Base-by-base conservation (phyloP, 2,888 invertebrate genomes). In the Sipunculus nudus region DNA sequence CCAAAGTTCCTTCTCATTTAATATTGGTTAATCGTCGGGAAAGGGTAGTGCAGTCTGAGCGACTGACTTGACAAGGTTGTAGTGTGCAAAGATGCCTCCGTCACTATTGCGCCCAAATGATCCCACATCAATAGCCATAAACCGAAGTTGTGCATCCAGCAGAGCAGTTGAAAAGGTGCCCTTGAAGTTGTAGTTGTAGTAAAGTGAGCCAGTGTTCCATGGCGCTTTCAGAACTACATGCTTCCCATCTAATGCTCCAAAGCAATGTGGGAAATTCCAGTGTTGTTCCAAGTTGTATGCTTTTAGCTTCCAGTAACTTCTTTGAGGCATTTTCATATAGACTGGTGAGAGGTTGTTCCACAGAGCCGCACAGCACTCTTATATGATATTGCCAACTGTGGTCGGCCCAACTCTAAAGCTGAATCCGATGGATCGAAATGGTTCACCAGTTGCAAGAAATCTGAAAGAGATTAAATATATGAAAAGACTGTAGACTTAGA, bases 171-270 rank as follows among this genome's bases (percentile, higher is more conserved):
- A n/a, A n/a, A n/a, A n/a, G n/a, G n/a, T n/a, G n/a, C n/a, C n/a
- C n/a, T n/a, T 45, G 10, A 53, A 5, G 3, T 13, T 45, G 23
- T 52, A 57, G 32, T 40, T 52, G 16, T 29, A 43, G 21, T 26
- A 53, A 8, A n/a, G 8, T 2, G 28, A 45, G 5, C 53, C 53
- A 13, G 28, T 13, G 4, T 21, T 53, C 3, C 10, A 6, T 13
- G 53, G 53, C n/a, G 25, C 13, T 8, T 4, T 25, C 6, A 53
- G 25, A 6, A 8, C 10, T 4, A 53, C 23, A 21, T 41, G 53
- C 32, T 53, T 53, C 8, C 53, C 53, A 31, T 53, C 53, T 6
- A 53, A 16, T 6, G 53, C 53, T 19, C 43, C 53, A 8, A 53
- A 5, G 23, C 41, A 57, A 16, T 39, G 5, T 4, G 40, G 57